A percentile compares a stretch with the other conserved stretches of the same genome.
These are phyloP conservation scores for Mizuhopecten yessoensis DNA, from an alignment of 1,140 invertebrate genomes.

Conservation along the genomic window DNA sequence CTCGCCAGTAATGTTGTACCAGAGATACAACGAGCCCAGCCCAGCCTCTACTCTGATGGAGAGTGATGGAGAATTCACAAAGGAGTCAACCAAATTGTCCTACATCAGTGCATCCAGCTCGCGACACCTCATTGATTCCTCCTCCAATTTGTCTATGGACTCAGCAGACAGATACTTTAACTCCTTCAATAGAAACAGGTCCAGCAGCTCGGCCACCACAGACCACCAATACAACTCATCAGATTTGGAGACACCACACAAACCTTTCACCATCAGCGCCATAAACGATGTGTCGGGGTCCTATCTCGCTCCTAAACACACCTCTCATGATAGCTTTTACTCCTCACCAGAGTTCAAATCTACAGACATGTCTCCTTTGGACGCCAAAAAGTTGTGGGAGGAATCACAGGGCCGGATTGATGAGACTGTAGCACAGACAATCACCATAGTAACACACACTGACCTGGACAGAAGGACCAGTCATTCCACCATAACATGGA, in stretches of 20 bases:
- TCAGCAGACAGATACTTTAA: neutral
- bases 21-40: conserved; percentile 33
- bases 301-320: neutral
- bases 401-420: conserved; percentile 59
- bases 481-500: conserved; percentile 50
- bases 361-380: conserved; percentile 64
- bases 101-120: conserved; percentile 54
- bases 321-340: conserved; percentile 46
- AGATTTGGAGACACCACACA: neutral
- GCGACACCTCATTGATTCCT: conserved; percentile 36
- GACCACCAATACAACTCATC: conserved; percentile 5
- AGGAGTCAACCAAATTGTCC: conserved; percentile 51
- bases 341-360: conserved; percentile 50
- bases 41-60: conserved; percentile 36
- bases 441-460: conserved; percentile 48
- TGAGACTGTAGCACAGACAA: conserved; percentile 17
- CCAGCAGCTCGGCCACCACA: neutral
- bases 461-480: conserved; percentile 41
- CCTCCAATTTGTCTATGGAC: conserved; percentile 4
- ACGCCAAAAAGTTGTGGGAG: conserved; percentile 68
- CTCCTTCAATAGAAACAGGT: conserved; percentile 7
- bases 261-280: neutral
- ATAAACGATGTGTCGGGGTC: neutral
- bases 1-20: neutral
- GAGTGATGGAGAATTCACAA: neutral